phyloP scores from a whole-genome alignment of 1,140 invertebrate genomes.

The Diplogasteroides magnus region DNA sequence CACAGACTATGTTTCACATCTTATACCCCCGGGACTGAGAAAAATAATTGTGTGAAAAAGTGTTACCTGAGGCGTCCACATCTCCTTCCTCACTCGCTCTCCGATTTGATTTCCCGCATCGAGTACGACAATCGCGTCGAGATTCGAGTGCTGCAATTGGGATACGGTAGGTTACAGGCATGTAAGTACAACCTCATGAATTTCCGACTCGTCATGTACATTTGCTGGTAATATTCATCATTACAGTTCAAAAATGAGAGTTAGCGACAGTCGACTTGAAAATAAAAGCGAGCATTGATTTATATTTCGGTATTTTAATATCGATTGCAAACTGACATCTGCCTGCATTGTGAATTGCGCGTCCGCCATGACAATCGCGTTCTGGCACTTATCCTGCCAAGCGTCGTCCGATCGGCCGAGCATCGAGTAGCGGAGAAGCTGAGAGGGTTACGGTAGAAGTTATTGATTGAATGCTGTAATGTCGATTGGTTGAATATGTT shows the following conservation, averaged over 20 bases:
- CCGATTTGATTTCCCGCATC: slow-evolving; percentile 23
- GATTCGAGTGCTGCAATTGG: slow-evolving; percentile 29
- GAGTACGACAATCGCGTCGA: slow-evolving; percentile 28
- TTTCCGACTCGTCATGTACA: too few species aligned
- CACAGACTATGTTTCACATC: too few species aligned
- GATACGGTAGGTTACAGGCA: too few species aligned
- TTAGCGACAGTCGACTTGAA: too few species aligned
- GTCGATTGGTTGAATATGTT: too few species aligned
- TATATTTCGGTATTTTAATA: slow-evolving; percentile 4
- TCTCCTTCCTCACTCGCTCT: slow-evolving; percentile 11
- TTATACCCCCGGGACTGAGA: too few species aligned
- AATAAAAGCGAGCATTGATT: neutral
- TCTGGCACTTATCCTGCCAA: slow-evolving; percentile 24
- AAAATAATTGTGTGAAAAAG: too few species aligned
- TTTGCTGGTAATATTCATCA: too few species aligned
- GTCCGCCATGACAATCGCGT: slow-evolving; percentile 15
- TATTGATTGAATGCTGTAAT: too few species aligned
- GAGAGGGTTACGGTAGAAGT: too few species aligned
- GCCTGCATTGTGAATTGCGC: slow-evolving; percentile 15
- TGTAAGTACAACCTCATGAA: too few species aligned
- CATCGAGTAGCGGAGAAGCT: neutral
- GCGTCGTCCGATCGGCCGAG: neutral
- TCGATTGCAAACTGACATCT: slow-evolving; percentile 14
- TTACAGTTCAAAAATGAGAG: too few species aligned
- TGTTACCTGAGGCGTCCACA: slow-evolving; percentile 23